Percentiles rank a stretch among this genome's conserved stretches.
phyloP scores from a whole-genome alignment of 2,113 vertebrate species.

The Grammomys dolichurus region DNA sequence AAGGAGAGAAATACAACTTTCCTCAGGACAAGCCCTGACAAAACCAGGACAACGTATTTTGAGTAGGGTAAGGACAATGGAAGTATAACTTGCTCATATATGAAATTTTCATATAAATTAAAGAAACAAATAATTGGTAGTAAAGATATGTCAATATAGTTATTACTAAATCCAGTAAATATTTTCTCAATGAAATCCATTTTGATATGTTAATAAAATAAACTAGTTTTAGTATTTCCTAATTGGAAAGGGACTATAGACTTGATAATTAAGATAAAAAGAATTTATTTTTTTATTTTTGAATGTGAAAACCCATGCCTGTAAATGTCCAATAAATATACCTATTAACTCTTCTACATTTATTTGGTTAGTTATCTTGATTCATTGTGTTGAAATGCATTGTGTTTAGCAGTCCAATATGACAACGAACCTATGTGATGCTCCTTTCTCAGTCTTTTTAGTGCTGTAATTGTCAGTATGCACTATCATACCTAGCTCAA shows the following conservation, averaged over 20 bases:
- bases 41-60: not conserved
- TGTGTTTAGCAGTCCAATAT: not conserved
- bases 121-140: not conserved
- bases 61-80: not conserved
- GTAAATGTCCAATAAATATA: not conserved
- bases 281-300: not conserved
- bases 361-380: not conserved
- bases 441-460: not conserved
- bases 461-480: not conserved
- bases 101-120: not conserved
- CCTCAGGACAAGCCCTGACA: not conserved
- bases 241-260: not conserved
- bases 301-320: not conserved
- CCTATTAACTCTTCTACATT: not conserved
- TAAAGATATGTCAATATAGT: not conserved
- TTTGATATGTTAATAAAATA: not conserved
- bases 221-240: not conserved
- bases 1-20: not conserved
- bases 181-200: not conserved
- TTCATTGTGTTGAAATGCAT: not conserved
- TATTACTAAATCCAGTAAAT: not conserved
- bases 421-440: not conserved
- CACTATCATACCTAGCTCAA: not conserved
- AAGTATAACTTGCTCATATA: not conserved
- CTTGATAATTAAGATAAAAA: constrained; percentile 38